Evolutionary conservation across 2,797 vertebrate species (phyloP).

Genomic region (Sylvia borin): DNA sequence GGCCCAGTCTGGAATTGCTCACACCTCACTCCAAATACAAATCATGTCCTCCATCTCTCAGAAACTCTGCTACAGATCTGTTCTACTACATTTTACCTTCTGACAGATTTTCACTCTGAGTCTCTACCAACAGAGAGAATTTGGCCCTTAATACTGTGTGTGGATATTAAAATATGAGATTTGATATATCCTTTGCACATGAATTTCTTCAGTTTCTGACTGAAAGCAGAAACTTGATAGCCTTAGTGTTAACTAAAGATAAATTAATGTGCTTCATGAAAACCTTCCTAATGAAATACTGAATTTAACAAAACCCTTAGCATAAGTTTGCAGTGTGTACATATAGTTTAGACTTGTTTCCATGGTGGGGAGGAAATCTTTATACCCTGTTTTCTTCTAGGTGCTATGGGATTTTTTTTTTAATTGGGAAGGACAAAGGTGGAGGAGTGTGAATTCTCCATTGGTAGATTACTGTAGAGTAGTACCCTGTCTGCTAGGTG

Average conservation of each 20-base stretch:
- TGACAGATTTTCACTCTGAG: neutral
- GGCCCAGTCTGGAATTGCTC: too few relatives aligned
- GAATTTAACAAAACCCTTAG: neutral
- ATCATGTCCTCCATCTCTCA: too few relatives aligned
- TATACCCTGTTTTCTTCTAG: neutral
- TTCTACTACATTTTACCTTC: neutral
- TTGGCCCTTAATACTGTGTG: neutral
- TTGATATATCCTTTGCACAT: neutral
- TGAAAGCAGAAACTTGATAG: neutral
- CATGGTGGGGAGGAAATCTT: neutral
- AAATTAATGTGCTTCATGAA: neutral
- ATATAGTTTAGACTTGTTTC: neutral
- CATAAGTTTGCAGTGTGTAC: neutral
- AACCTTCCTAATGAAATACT: neutral
- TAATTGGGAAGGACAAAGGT: neutral
- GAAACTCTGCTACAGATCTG: too few relatives aligned
- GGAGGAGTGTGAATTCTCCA: neutral
- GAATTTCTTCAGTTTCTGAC: neutral
- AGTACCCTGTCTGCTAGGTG: neutral
- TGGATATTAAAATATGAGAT: neutral
- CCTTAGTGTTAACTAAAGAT: neutral
- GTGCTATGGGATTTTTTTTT: neutral
- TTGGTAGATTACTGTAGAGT: neutral
- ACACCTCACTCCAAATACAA: too few relatives aligned
- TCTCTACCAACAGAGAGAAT: neutral